phyloP scores from a whole-genome alignment of 92 coral and sea anemone genomes.

The Metridium senile region DNA sequence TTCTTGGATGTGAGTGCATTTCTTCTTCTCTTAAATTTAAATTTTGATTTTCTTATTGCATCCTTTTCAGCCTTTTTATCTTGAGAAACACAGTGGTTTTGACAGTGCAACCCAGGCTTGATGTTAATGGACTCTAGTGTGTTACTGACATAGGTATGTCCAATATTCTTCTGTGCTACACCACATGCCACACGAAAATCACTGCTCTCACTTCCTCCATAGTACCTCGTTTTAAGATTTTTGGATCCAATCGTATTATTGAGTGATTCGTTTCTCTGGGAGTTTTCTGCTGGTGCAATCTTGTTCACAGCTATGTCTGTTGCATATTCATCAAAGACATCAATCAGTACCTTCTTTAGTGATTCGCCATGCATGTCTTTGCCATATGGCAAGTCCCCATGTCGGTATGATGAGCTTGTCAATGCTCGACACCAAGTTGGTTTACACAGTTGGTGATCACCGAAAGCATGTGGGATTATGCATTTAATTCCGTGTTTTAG shows the following conservation, averaged over 20 bases:
- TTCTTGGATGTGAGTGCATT: constrained; percentile 29
- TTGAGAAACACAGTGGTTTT: background rate
- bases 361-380: constrained; percentile 50
- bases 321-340: constrained; percentile 31
- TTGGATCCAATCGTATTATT: constrained; percentile 56
- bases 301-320: constrained; percentile 50
- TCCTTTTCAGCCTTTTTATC: constrained; percentile 14
- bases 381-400: constrained; percentile 57
- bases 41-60: constrained; percentile 29
- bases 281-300: constrained; percentile 47
- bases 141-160: constrained; percentile 36
- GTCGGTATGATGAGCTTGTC: constrained; percentile 20
- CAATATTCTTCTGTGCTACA: constrained; percentile 38
- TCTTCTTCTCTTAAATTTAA: constrained; percentile 29
- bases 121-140: constrained; percentile 37
- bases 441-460: constrained; percentile 55
- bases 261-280: constrained; percentile 47
- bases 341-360: constrained; percentile 28
- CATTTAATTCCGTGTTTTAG: constrained; percentile 23
- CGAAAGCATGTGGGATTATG: constrained; percentile 65
- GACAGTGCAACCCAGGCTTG: constrained; percentile 33
- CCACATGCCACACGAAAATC: constrained; percentile 30
- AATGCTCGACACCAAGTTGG: constrained; percentile 52
- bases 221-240: constrained; percentile 43
- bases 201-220: constrained; percentile 36